Base-by-base conservation (phyloP, 2,888 invertebrate species). In the Eledona agricola region DNA sequence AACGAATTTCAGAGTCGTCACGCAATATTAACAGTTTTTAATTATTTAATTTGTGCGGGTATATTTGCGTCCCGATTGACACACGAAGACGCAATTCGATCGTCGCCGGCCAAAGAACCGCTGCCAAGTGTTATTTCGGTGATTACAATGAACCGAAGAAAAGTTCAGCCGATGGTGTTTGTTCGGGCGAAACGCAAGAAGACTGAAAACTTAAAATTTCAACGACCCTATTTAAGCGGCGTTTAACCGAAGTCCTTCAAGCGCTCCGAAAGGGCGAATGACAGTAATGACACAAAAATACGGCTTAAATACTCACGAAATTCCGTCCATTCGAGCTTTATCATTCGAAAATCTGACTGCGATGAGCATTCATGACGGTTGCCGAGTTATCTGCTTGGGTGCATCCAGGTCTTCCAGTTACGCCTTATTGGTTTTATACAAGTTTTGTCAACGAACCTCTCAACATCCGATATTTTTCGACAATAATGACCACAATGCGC, bases 401-500 rank as follows among this genome's bases (percentile, higher is more conserved):
- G 52, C 38, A 46, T 49, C 45, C 58, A 53, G 53, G n/a, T 25
- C 29, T 29, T 59, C 53, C 52, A 52, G 58, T 58, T 64, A 50
- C 60, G 65, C 66, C 60, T 62, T 65, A 60, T 63, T 65, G 63
- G 60, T 58, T 62, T 65, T 58, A 58, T 63, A 59, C 60, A 42
- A 55, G 56, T 59, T 65, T 65, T 63, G 66, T 64, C 62, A 62
- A 60, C 58, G 55, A 49, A 43, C 46, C 38, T 46, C 51, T 57
- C 60, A 58, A 58, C 59, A 69, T 66, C 65, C 64, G 67, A 70
- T 69, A 69, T 69, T 69, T 69, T 68, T 67, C 66, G 67, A 69
- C 67, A 67, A 69, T 66, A 62, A 60, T 55, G 61, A 69, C 60
- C 65, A 67, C 68, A 67, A 65, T 64, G 60, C 59, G 11, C 26